These are phyloP conservation scores for Gibbula magus DNA, from an alignment of 2,888 invertebrate genomes.

Conservation along the genomic window DNA sequence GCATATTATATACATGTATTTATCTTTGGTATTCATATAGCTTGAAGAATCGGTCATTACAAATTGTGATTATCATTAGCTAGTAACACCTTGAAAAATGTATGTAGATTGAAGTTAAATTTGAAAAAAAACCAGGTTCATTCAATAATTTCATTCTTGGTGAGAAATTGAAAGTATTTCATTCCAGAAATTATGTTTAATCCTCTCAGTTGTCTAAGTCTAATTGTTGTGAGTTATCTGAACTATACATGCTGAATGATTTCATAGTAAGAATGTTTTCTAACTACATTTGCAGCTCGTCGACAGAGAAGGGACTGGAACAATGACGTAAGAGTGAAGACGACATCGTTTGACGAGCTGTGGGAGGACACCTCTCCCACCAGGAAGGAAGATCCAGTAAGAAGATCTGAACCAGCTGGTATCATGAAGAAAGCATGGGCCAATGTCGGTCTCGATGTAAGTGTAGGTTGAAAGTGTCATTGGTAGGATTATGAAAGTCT, in stretches of 20 bases:
- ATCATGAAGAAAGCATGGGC: constrained; percentile 40
- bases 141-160: no score
- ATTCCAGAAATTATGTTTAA: no score
- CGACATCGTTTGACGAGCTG: constrained; percentile 63
- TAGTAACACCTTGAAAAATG: no score
- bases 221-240: neutral
- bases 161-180: no score
- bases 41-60: no score
- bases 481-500: no score
- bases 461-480: neutral
- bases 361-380: constrained; percentile 43
- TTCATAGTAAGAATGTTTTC: neutral
- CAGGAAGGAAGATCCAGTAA: constrained; percentile 21
- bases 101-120: no score
- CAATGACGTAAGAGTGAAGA: constrained; percentile 54
- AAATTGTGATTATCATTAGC: no score
- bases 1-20: no score
- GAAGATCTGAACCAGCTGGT: neutral
- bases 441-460: constrained; percentile 35
- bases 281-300: neutral
- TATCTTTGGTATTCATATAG: no score
- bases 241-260: neutral
- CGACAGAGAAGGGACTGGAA: constrained; percentile 53
- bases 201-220: no score
- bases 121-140: no score